Evolutionary conservation across 2,888 invertebrate genomes (phyloP), one percentile per base, ranked within the genome.

Genomic region (Oasisia sp.): DNA sequence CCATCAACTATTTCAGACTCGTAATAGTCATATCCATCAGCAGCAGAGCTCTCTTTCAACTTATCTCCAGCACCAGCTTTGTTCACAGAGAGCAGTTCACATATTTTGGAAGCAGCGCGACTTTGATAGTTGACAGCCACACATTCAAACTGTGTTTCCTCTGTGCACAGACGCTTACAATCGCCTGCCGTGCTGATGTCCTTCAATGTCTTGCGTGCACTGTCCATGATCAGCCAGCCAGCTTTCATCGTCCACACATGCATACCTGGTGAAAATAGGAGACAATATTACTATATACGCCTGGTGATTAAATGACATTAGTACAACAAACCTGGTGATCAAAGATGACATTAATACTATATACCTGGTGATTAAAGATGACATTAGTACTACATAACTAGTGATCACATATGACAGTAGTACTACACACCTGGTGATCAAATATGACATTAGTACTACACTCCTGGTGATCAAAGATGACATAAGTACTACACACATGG

Each of bases 91-190:
- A 74, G 19, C 74, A 74, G n/a, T 74, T 74, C 74, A n/a, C 90
- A 90, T 32, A 44, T 19, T 8, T 90, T 90, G 19, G 38, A 38
- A 27, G 32, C 90, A 32, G 44, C 38, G 32, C 90, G 32, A 44
- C 38, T 44, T 14, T 44, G 38, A 32, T 90, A 90, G 90, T 90
- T 90, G 32, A 90, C 32, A 90, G 90, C 14, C 14, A 90, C 38
- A 44, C 90, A 90, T 44, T 32, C 27, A 74, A 74, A 74, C 7
- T 0, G 7, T 74, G 74, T 74, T 74, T 92, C 74, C 32, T 45
- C 90, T 32, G 32, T 14, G 56, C 92, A 92, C 9, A 50, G 27
- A 32, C 19, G 32, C 32, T 92, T 92, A 27, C 92, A 92, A 32
- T 92, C 91, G 32, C 32, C 92, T 14, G 56, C 91, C 38, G 45